Base-by-base conservation (phyloP, 2,888 invertebrate species). In the Hetaerina titia region DNA sequence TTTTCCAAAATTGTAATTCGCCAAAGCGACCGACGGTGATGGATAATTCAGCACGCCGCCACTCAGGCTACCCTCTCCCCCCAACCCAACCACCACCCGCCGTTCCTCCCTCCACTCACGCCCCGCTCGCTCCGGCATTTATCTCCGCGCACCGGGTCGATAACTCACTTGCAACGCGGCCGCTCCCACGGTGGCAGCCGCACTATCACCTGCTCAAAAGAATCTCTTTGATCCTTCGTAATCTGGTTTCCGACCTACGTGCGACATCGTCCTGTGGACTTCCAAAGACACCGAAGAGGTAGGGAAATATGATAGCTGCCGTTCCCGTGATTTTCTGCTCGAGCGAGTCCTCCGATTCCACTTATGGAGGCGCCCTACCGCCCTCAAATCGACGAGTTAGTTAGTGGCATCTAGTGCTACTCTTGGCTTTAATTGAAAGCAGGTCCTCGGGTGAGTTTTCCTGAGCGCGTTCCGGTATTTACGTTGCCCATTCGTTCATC, bases 1-100 rank as follows among this genome's bases (percentile, higher is more conserved):
- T 22, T 69, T 69, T 69, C 69, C 69, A n/a, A 69, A 69, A 69
- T 69, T 69, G 69, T 69, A 69, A 69, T 69, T 69, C 69, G 69
- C 69, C 69, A 69, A 69, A 69, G 69, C 69, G 69, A 69, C 69
- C 69, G 69, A 69, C 69, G 69, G 69, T 69, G 69, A 69, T 69
- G 69, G 69, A 69, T 69, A 69, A 69, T 69, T 69, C n/a, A 69
- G n/a, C 69, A 69, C 69, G 69, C 69, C 6, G 69, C n/a, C 69
- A 22, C 69, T 69, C 69, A 22, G 7, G 8, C 22, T 22, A 9
- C 8, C 22, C 22, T n/a, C 69, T 17, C 9, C 22, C 69, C 69
- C n/a, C 22, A 6, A 7, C n/a, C 69, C n/a, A 69, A 9, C 9
- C 15, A 2, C 69, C 22, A 22, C 5, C 69, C 19, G 8, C 22